These are phyloP conservation scores for Thysanoteuthis rhombus DNA, from an alignment of 2,888 invertebrate species.

Conservation along the genomic window DNA sequence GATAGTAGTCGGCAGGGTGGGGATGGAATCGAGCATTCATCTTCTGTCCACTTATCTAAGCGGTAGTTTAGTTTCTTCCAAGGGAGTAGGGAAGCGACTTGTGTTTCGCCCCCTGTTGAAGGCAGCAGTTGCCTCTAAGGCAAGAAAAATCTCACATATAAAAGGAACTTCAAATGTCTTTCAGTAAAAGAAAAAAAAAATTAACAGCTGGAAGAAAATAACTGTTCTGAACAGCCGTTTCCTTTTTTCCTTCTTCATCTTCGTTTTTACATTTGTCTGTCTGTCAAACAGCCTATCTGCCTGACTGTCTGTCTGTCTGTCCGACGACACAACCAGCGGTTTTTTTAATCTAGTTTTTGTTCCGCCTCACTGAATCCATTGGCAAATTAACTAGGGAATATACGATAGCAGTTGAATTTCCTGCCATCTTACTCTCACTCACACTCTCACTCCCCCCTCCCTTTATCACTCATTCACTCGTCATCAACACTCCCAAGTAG, in stretches of 20 bases:
- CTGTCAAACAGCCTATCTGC: background rate
- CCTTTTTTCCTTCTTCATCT: background rate
- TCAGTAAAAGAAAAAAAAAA: background rate
- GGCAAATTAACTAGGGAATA: background rate
- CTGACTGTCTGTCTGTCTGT: too few relatives aligned
- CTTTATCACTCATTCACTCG: background rate
- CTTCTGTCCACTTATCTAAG: too few relatives aligned
- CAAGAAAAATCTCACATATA: too few relatives aligned
- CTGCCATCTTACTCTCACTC: background rate
- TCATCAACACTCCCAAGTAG: background rate
- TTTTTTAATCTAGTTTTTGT: slow-evolving; percentile 12
- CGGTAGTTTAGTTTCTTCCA: background rate
- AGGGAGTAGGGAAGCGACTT: background rate
- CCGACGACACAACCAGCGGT: slow-evolving; percentile 12
- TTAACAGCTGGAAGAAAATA: background rate
- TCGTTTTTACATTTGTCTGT: background rate
- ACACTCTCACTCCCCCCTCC: background rate
- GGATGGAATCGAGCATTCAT: too few relatives aligned
- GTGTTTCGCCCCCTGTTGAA: background rate
- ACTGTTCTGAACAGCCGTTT: background rate
- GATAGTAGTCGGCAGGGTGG: too few relatives aligned
- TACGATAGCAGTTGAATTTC: slow-evolving; percentile 12
- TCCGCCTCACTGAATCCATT: background rate
- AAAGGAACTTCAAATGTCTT: background rate
- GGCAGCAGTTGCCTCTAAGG: background rate